phyloP scores from a whole-genome alignment of 2,797 vertebrate genomes.

The Cheirogaleus major region DNA sequence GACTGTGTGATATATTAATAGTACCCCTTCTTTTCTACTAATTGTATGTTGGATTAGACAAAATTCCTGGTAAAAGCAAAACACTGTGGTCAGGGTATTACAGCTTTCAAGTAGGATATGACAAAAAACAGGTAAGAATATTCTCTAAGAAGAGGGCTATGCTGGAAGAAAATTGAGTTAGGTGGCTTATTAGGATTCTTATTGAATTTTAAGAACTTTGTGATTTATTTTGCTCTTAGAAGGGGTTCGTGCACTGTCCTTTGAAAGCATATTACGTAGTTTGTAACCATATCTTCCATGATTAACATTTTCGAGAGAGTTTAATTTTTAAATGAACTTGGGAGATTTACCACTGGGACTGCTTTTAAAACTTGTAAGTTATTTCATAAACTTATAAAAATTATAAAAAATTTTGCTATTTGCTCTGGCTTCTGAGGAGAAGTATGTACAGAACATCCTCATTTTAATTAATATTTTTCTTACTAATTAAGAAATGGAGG shows the following conservation, averaged over 20 bases:
- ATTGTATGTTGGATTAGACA: slow-evolving; percentile 25
- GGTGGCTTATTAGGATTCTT: slow-evolving; percentile 31
- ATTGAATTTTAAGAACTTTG: slow-evolving; percentile 66
- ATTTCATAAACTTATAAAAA: slow-evolving; percentile 31
- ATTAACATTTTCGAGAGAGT: slow-evolving; percentile 53
- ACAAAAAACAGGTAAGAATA: slow-evolving; percentile 50
- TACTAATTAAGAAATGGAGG: slow-evolving; percentile 47
- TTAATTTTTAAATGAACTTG: slow-evolving; percentile 64
- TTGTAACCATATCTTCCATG: neutral
- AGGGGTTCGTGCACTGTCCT: neutral
- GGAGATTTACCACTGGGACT: neutral
- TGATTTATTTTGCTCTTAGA: slow-evolving; percentile 59
- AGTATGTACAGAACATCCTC: neutral
- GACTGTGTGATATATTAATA: neutral
- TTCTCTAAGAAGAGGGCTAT: neutral
- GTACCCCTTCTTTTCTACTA: neutral
- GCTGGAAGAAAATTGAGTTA: slow-evolving; percentile 52
- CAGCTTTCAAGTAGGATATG: slow-evolving; percentile 25
- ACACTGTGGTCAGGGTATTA: neutral
- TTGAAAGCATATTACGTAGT: slow-evolving; percentile 46
- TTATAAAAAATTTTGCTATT: slow-evolving; percentile 32
- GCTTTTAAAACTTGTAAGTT: slow-evolving; percentile 25
- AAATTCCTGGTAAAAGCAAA: slow-evolving; percentile 51
- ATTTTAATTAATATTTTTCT: slow-evolving; percentile 42
- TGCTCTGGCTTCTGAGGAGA: slow-evolving; percentile 53